Evolutionary conservation across 2,888 invertebrate species (phyloP), one percentile per base, ranked within the genome.

Genomic region (Spatulosminthurus flaviceps): DNA sequence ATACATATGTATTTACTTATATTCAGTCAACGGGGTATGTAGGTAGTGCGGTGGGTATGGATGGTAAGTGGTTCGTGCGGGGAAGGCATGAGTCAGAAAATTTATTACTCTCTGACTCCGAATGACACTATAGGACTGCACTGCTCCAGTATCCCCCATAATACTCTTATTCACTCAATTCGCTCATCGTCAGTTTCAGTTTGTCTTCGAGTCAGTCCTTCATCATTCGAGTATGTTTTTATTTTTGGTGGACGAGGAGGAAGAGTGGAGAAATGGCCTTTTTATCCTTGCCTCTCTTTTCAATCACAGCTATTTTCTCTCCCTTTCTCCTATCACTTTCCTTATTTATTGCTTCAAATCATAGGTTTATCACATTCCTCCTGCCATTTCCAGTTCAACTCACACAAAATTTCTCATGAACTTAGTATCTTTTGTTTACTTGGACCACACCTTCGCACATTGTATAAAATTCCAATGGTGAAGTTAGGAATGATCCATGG

Each of bases 1-100:
- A 21, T 51, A 22, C 7, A 11, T 28, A 7, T 11, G 69, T 16
- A 29, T 51, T 2, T 51, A 19, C 51, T 51, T 51, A 51, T 51
- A 51, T 51, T 51, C 16, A 51, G 5, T 51, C 51, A 51, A n/a
- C n/a, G 5, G n/a, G 5, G 16, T 13, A 51, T 51, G 51, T 13
- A 11, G 9, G 41, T 34, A 7, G 34, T 34, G 0, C 24, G n/a
- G 72, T 21, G 11, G 51, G 51, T n/a, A n/a, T n/a, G n/a, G n/a
- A n/a, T 19, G 29, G 64, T 66, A 64, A 75, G 66, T 64, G 75
- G 24, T 66, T 64, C 64, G 66, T 73, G 66, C 22, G 21, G 66
- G 61, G 75, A 67, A 71, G 76, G 76, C 76, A 79, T 79, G 79
- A 79, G 75, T 79, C 79, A 79, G 76, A 71, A 75, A 79, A 79